phyloP scores from a whole-genome alignment of 2,888 invertebrate genomes.

The Pollenia griseotomentosa region DNA sequence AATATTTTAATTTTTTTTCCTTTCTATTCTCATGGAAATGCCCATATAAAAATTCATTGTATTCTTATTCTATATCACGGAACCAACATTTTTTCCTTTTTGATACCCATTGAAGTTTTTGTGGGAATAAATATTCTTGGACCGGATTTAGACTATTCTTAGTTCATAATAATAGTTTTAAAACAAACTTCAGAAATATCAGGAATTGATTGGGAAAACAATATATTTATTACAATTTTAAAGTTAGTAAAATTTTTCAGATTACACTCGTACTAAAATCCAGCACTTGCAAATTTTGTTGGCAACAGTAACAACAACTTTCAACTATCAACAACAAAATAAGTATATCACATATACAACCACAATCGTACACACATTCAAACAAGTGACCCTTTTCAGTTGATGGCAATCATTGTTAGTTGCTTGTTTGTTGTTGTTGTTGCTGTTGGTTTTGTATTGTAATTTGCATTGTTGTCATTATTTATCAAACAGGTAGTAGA shows the following conservation, averaged over 20 bases:
- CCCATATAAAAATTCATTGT: no score
- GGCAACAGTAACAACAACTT: slow-evolving; percentile 33
- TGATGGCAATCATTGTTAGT: slow-evolving; percentile 63
- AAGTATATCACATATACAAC: slow-evolving; percentile 9
- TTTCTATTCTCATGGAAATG: no score
- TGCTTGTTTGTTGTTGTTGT: slow-evolving; percentile 7
- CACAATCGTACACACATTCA: slow-evolving; percentile 15
- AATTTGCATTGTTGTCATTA: slow-evolving; percentile 63
- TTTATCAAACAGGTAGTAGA: slow-evolving; percentile 56
- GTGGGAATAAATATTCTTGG: no score
- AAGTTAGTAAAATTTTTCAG: slow-evolving; percentile 17
- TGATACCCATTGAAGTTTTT: no score
- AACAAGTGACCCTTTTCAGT: slow-evolving; percentile 60
- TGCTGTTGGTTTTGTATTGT: slow-evolving; percentile 43
- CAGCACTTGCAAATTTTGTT: slow-evolving; percentile 24
- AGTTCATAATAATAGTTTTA: no score
- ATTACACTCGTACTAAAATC: neutral
- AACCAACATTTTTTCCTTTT: no score
- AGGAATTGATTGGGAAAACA: no score
- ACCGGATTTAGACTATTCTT: no score
- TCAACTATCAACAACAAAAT: slow-evolving; percentile 23
- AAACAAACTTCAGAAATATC: no score
- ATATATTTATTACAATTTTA: no score
- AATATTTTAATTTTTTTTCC: no score
- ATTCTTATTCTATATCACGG: no score